phyloP scores from a whole-genome alignment of 2,113 vertebrate species.

The Piaya cayana region DNA sequence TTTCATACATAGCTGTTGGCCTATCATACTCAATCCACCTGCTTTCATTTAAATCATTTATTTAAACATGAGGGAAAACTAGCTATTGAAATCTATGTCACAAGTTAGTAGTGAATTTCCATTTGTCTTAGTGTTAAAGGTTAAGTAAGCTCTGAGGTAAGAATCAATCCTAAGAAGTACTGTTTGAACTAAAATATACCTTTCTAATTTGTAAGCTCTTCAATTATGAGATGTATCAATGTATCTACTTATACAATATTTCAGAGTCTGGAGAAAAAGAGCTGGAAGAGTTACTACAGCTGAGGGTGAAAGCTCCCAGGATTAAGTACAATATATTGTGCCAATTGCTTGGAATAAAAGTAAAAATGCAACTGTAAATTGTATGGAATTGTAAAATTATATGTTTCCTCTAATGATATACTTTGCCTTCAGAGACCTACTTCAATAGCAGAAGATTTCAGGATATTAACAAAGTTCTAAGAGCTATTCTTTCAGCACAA shows the following conservation, averaged over 20 bases:
- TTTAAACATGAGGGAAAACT: background rate
- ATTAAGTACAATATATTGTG: background rate
- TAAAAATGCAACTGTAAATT: background rate
- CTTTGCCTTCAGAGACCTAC: background rate
- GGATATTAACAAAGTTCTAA: background rate
- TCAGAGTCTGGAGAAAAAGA: background rate
- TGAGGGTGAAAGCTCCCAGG: background rate
- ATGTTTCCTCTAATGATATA: background rate
- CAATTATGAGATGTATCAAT: background rate
- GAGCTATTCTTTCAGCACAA: background rate
- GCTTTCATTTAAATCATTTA: background rate
- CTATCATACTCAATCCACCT: background rate
- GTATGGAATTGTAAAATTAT: background rate
- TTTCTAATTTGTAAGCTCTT: conserved; percentile 26
- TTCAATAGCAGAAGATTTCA: background rate
- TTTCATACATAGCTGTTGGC: background rate
- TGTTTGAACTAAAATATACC: conserved; percentile 20
- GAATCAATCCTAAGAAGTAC: background rate
- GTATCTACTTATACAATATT: background rate
- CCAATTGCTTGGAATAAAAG: background rate
- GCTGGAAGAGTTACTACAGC: background rate
- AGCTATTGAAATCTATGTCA: background rate
- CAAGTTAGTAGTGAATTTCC: background rate
- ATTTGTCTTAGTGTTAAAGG: conserved; percentile 22
- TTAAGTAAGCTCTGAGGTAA: conserved; percentile 41